Conservation (phyloP, 2,888 invertebrate species). For the Ypsolopha scabrella region DNA sequence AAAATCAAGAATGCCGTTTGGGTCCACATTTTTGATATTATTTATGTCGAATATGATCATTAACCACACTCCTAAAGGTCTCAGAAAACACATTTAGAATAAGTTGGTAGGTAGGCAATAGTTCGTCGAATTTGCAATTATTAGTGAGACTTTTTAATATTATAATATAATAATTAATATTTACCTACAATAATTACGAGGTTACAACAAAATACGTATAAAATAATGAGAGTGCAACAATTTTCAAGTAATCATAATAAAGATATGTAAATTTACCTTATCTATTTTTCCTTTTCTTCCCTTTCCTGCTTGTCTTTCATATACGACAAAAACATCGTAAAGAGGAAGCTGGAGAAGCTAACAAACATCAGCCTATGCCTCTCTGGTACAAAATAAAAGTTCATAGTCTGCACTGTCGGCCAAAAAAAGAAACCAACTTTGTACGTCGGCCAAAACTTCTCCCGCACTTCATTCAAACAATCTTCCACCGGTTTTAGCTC, state of each 20-base stretch:
- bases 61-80: conserved; percentile 19
- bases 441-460: conserved; percentile 80
- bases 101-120: too few relatives aligned
- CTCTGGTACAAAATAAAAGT: conserved; percentile 78
- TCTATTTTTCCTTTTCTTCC: conserved; percentile 26
- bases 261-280: background rate
- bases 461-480: conserved; percentile 75
- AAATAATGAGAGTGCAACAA: too few relatives aligned
- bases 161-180: too few relatives aligned
- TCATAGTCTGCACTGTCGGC: conserved; percentile 80
- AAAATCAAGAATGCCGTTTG: conserved; percentile 20
- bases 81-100: background rate
- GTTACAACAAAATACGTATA: background rate
- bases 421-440: conserved; percentile 76
- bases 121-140: too few relatives aligned
- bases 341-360: conserved; percentile 78
- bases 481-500: conserved; percentile 73
- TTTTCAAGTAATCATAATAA: background rate
- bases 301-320: conserved; percentile 65
- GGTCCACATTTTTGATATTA: conserved; percentile 13
- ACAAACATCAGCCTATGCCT: conserved; percentile 80
- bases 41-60: conserved; percentile 24
- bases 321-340: conserved; percentile 83
- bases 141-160: too few relatives aligned
- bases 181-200: background rate